These are phyloP conservation scores for Tipula confusa DNA, from an alignment of 2,888 invertebrate genomes.

Conservation along the genomic window DNA sequence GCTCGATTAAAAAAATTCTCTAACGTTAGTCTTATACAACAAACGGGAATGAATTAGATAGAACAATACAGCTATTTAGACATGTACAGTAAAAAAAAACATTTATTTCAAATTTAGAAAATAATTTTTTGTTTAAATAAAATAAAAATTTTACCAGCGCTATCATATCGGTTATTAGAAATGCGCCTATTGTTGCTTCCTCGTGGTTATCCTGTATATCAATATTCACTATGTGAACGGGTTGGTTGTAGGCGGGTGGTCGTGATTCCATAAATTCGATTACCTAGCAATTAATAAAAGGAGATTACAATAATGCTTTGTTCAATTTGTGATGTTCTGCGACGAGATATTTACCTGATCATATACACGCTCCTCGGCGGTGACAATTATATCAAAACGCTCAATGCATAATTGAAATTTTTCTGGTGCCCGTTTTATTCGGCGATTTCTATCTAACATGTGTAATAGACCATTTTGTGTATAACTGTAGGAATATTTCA, in stretches of 20 bases:
- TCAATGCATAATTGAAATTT: slow-evolving; percentile 86
- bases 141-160: slow-evolving; percentile 61
- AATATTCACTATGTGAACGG: slow-evolving; percentile 95
- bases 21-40: not conserved
- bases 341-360: slow-evolving; percentile 63
- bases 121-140: not conserved
- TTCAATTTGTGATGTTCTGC: not conserved
- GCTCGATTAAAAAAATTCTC: not conserved
- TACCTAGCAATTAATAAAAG: slow-evolving; percentile 55
- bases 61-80: not conserved
- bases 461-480: slow-evolving; percentile 97
- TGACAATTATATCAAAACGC: slow-evolving; percentile 92
- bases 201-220: slow-evolving; percentile 99
- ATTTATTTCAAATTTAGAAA: not conserved
- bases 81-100: not conserved
- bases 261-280: slow-evolving; percentile 86
- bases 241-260: slow-evolving; percentile 73
- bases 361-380: slow-evolving; percentile 97
- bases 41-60: not conserved
- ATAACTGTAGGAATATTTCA: slow-evolving; percentile 58
- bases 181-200: slow-evolving; percentile 97
- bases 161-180: slow-evolving; percentile 94
- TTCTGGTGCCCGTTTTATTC: slow-evolving; percentile 92
- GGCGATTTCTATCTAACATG: slow-evolving; percentile 94
- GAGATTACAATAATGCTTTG: too few species aligned